Evolutionary conservation across 2,113 vertebrate species (phyloP), one percentile per base, ranked within the genome.

Genomic region (Alouatta palliata): DNA sequence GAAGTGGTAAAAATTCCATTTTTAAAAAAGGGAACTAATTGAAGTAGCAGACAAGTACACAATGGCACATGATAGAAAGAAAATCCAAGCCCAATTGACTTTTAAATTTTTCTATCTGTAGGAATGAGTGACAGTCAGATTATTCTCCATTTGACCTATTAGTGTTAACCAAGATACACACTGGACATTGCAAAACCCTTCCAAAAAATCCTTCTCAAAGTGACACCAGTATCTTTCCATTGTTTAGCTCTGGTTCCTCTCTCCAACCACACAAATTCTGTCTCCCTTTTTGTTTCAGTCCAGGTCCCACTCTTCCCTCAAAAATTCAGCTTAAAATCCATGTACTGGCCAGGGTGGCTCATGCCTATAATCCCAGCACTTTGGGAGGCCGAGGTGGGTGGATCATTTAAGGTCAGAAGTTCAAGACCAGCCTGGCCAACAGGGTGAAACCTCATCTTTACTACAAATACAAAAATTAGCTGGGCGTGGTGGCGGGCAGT

Each of bases 251-350:
- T 86, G 52, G n/a, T 71, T 94, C 49, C 52, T 96, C 30, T 80
- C 64, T 73, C 61, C 35, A 96, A 32, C 11, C 54, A 90, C 45
- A 68, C 43, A 66, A 85, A 93, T 43, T 84, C n/a, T 71, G 14
- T 81, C 27, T 40, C 43, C 45, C 8, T 75, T 87, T 87, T 87
- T 56, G 25, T 77, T 87, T 70, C 77, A 76, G 40, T 86, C 47
- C 20, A 82, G 64, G n/a, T 92, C 21, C 32, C 84, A 86, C 45
- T 58, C 64, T 91, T 71, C 37, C 68, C 91, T 77, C 61, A 56
- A 92, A 89, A 93, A 43, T 35, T 91, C 40, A 95, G 49, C 17
- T 85, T 91, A 90, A 81, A 95, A 77, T 73, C n/a, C n/a, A 32
- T 43, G 90, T n/a, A 91, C 13, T 13, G 27, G 61, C 27, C 12